These are phyloP conservation scores for Amiota mariae DNA, from an alignment of 2,888 invertebrate species.

Conservation along the genomic window DNA sequence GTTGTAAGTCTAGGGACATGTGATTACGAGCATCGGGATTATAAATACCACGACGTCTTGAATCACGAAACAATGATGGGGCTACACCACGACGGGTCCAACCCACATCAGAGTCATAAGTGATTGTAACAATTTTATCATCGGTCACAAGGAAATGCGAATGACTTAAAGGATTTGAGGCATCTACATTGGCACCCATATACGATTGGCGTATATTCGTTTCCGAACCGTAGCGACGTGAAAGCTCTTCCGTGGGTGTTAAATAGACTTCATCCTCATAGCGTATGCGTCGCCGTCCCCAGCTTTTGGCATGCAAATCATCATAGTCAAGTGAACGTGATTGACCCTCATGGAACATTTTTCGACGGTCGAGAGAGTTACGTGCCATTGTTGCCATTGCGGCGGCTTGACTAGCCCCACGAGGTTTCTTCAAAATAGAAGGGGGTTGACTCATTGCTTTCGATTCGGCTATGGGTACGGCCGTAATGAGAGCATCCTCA, in stretches of 20 bases:
- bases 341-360: conserved; percentile 70
- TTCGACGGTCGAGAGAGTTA: conserved; percentile 61
- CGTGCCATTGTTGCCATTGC: conserved; percentile 35
- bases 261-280: conserved; percentile 70
- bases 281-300: conserved; percentile 71
- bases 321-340: conserved; percentile 72
- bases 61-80: conserved; percentile 68
- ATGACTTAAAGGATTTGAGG: conserved; percentile 71
- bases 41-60: conserved; percentile 58
- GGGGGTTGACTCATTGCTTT: conserved; percentile 61
- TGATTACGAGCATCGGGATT: conserved; percentile 61
- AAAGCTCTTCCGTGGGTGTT: conserved; percentile 49
- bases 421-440: conserved; percentile 70
- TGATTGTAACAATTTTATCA: conserved; percentile 73
- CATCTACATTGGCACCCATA: conserved; percentile 70
- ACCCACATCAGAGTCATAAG: conserved; percentile 74
- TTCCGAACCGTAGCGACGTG: conserved; percentile 71
- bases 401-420: neutral
- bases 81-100: conserved; percentile 73
- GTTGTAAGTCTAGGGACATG: conserved; percentile 70
- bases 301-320: conserved; percentile 70
- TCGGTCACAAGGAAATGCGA: conserved; percentile 74
- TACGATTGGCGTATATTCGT: conserved; percentile 73
- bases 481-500: conserved; percentile 69
- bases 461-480: conserved; percentile 70